A percentile compares a stretch with the other conserved stretches of the same genome.
Evolutionary conservation across 2,797 vertebrate genomes (phyloP).

Genomic region (Neoniphon sammara): DNA sequence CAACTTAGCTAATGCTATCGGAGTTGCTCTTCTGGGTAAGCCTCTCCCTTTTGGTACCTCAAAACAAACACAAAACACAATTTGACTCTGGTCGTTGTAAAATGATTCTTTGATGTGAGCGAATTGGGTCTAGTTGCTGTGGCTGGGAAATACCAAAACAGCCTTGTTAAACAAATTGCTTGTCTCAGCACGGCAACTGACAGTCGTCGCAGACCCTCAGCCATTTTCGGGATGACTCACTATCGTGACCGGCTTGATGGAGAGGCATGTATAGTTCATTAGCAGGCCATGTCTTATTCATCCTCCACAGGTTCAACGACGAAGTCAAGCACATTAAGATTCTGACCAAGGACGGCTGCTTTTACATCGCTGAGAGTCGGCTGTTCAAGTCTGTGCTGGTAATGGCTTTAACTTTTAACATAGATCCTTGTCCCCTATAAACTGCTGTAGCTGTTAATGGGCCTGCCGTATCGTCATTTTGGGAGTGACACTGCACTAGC

Average conservation of each 20-base stretch:
- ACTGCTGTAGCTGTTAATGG: constrained; percentile 33
- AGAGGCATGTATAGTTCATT: constrained; percentile 68
- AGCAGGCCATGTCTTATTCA: constrained; percentile 87
- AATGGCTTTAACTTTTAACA: constrained; percentile 67
- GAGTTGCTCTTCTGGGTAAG: too few species aligned
- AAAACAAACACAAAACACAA: too few species aligned
- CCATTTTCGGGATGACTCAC: constrained; percentile 39
- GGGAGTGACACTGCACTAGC: constrained; percentile 12
- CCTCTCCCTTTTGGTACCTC: too few species aligned
- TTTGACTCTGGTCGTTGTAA: too few species aligned
- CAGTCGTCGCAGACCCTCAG: constrained; percentile 35
- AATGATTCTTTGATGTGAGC: neutral
- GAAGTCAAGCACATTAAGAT: constrained; percentile 98
- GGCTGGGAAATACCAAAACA: neutral
- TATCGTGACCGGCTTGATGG: constrained; percentile 51
- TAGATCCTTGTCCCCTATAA: constrained; percentile 29
- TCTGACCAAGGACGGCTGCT: constrained; percentile 92
- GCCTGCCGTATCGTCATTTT: constrained; percentile 25
- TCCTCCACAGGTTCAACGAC: constrained; percentile 92
- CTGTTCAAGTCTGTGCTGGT: constrained; percentile 95
- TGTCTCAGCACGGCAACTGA: constrained; percentile 33
- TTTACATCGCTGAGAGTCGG: constrained; percentile 94
- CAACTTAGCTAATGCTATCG: too few species aligned
- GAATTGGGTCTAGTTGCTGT: neutral
- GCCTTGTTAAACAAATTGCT: constrained; percentile 28